Evolutionary conservation across 2,888 invertebrate species (phyloP).

Genomic region (Apoda limacodes): DNA sequence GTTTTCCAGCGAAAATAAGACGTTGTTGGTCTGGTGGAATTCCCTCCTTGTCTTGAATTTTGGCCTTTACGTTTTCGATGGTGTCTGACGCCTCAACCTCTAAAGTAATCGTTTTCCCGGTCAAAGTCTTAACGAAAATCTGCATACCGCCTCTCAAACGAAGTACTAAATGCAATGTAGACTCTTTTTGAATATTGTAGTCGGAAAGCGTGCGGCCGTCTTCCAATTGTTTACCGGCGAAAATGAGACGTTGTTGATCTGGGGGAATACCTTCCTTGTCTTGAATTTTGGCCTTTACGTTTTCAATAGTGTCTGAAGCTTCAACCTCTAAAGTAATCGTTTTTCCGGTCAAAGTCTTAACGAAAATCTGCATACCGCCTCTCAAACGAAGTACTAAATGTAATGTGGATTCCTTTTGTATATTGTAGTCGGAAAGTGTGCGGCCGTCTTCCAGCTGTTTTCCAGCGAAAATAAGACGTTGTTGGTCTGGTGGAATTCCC

Average conservation of each 20-base stretch:
- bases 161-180: slow-evolving; percentile 14
- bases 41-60: slow-evolving; percentile 34
- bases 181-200: slow-evolving; percentile 21
- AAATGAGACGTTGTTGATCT: slow-evolving; percentile 22
- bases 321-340: slow-evolving; percentile 24
- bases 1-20: slow-evolving; percentile 33
- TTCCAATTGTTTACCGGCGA: slow-evolving; percentile 22
- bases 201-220: slow-evolving; percentile 21
- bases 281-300: slow-evolving; percentile 23
- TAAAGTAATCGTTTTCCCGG: slow-evolving; percentile 28
- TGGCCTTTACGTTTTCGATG: slow-evolving; percentile 33
- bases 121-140: slow-evolving; percentile 25
- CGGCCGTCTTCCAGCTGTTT: slow-evolving; percentile 25
- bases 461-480: slow-evolving; percentile 24
- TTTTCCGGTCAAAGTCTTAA: slow-evolving; percentile 24
- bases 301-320: slow-evolving; percentile 22
- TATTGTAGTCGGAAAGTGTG: slow-evolving; percentile 25
- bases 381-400: slow-evolving; percentile 22
- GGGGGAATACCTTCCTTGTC: slow-evolving; percentile 24
- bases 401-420: slow-evolving; percentile 25
- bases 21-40: slow-evolving; percentile 35
- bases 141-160: slow-evolving; percentile 22
- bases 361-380: slow-evolving; percentile 26
- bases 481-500: slow-evolving; percentile 25
- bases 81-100: slow-evolving; percentile 34